A percentile compares a stretch with the other conserved stretches of the same genome.
Conservation (phyloP, 2,888 invertebrate species). For the Chymomyza caudatula region DNA sequence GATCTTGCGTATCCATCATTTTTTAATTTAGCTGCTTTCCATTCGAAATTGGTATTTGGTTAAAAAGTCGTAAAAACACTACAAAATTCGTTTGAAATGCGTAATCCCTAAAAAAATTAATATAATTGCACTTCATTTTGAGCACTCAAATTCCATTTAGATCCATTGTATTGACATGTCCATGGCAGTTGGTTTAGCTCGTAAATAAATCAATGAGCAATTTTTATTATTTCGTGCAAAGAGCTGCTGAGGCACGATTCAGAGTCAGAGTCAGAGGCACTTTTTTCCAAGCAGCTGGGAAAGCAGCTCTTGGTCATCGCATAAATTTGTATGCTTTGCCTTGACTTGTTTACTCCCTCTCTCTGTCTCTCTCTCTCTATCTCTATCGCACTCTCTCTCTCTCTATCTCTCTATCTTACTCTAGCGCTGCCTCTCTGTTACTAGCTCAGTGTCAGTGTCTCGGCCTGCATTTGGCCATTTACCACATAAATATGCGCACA, state of each 20-base stretch:
- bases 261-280: slow-evolving; percentile 24
- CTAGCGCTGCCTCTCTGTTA: neutral
- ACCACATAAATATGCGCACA: slow-evolving; percentile 7
- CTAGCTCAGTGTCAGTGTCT: slow-evolving; percentile 2
- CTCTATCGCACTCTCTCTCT: neutral
- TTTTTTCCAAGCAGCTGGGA: neutral
- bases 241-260: slow-evolving; percentile 20
- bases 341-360: slow-evolving; percentile 9
- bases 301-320: slow-evolving; percentile 37
- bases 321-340: slow-evolving; percentile 62
- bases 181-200: slow-evolving; percentile 55
- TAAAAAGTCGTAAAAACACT: no score
- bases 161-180: slow-evolving; percentile 5
- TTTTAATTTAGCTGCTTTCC: no score
- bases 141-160: neutral
- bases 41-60: no score
- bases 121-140: neutral
- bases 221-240: slow-evolving; percentile 58
- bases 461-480: slow-evolving; percentile 8
- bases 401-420: neutral
- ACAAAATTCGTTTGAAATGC: no score
- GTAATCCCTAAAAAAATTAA: no score
- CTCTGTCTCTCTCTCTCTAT: neutral
- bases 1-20: no score
- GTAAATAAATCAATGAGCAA: slow-evolving; percentile 76